These are phyloP conservation scores for Leucoptera coffeella DNA, from an alignment of 2,888 invertebrate genomes.

Conservation along the genomic window DNA sequence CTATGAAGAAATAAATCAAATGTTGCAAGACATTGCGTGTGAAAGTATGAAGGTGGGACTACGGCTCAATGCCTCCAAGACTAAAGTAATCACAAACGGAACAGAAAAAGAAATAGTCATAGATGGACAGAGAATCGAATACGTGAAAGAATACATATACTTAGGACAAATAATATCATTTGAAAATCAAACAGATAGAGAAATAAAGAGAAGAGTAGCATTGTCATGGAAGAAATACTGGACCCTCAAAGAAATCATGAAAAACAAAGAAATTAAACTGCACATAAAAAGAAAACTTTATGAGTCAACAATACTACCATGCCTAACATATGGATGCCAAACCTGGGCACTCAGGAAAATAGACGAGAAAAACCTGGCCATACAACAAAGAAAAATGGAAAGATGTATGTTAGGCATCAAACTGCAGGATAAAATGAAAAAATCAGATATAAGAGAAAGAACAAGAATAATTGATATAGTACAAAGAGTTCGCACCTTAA, in stretches of 20 bases:
- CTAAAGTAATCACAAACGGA: slow-evolving; percentile 1
- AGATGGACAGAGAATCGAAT: not conserved
- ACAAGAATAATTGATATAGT: too few relatives aligned
- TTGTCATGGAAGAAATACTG: too few relatives aligned
- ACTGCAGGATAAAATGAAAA: too few relatives aligned
- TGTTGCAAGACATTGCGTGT: not conserved
- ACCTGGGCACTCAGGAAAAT: too few relatives aligned
- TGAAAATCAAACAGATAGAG: slow-evolving; percentile 3
- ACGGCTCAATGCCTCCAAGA: not conserved
- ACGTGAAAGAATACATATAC: slow-evolving; percentile 1
- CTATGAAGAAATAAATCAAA: too few relatives aligned
- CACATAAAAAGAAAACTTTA: slow-evolving; percentile 4
- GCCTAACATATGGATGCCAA: too few relatives aligned
- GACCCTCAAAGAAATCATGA: slow-evolving; percentile 6
- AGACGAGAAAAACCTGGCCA: slow-evolving; percentile 4
- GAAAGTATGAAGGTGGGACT: not conserved
- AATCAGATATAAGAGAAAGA: too few relatives aligned
- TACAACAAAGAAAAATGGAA: slow-evolving; percentile 3
- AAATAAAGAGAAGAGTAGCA: too few relatives aligned
- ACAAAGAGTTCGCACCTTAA: too few relatives aligned
- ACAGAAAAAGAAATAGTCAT: not conserved
- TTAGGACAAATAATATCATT: slow-evolving; percentile 5
- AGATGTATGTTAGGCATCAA: slow-evolving; percentile 1
- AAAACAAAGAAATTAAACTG: slow-evolving; percentile 1
- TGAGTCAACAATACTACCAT: slow-evolving; percentile 3